These are phyloP conservation scores for Sebastes vulpes DNA, from an alignment of 2,797 vertebrate genomes.

Conservation along the genomic window DNA sequence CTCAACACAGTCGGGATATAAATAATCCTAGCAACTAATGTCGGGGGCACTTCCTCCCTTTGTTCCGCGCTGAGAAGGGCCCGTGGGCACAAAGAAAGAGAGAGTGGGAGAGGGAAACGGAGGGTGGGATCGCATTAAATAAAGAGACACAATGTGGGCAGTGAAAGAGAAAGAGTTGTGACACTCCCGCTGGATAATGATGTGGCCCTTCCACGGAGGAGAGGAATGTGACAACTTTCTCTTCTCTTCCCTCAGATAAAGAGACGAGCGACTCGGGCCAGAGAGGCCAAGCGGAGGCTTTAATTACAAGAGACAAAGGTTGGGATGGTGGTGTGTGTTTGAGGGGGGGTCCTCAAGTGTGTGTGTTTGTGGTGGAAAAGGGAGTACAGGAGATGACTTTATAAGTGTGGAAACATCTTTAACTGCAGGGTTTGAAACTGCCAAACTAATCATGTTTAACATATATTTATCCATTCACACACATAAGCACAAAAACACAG, in stretches of 20 bases:
- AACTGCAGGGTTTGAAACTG: slow-evolving; percentile 26
- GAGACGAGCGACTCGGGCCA: slow-evolving; percentile 62
- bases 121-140: slow-evolving; percentile 39
- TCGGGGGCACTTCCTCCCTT: slow-evolving; percentile 72
- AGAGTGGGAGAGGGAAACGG: slow-evolving; percentile 31
- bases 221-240: slow-evolving; percentile 77
- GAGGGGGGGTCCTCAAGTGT: neutral
- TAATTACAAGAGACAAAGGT: slow-evolving; percentile 78
- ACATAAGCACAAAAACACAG: neutral
- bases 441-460: slow-evolving; percentile 24
- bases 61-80: slow-evolving; percentile 54
- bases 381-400: slow-evolving; percentile 12
- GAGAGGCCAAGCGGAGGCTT: slow-evolving; percentile 63
- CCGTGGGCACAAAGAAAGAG: slow-evolving; percentile 59
- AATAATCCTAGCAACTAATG: slow-evolving; percentile 67
- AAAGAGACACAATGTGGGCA: slow-evolving; percentile 46
- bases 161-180: slow-evolving; percentile 30
- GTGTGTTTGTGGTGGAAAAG: slow-evolving; percentile 24
- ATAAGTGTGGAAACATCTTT: neutral
- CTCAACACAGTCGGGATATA: slow-evolving; percentile 50
- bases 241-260: slow-evolving; percentile 50
- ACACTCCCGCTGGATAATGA: slow-evolving; percentile 39
- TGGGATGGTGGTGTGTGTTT: slow-evolving; percentile 7
- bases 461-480: slow-evolving; percentile 16
- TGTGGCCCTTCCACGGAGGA: slow-evolving; percentile 44